Base-by-base conservation (phyloP, 2,888 invertebrate species). In the Liodrosophila aerea region DNA sequence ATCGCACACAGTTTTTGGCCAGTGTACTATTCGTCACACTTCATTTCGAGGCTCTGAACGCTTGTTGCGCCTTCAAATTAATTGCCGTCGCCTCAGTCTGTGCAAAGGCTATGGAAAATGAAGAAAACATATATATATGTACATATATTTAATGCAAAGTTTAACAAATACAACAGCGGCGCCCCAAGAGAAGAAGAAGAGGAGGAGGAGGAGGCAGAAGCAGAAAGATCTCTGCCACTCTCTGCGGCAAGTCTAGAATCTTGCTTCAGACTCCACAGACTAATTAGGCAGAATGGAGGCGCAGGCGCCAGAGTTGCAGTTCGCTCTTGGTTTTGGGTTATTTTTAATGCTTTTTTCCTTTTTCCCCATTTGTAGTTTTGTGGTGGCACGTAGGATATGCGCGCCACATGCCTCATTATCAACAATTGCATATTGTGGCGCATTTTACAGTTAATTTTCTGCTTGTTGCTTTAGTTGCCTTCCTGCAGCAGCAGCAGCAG, bases 61-160 rank as follows among this genome's bases (percentile, higher is more conserved):
- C 85, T 78, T 78, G 78, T 78, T 85, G 78, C 85, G 78, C 85
- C 85, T 85, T 59, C 76, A 78, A 78, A 78, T 78, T 78, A 78
- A 78, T 78, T 78, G 77, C 77, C 82, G 62, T 78, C 78, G 77
- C 81, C 73, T 68, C 71, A 22, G 22, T 22, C 22, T 22, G 29
- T 50, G 78, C 77, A 84, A 80, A 83, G 82, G n/a, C n/a, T n/a
- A n/a, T 83, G 68, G 49, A 74, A 7, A 7, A 29, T 7, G 7
- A 1, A 29, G 9, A 4, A 85, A 85, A 78, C n/a, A n/a, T n/a
- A n/a, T n/a, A n/a, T n/a, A n/a, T n/a, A n/a, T n/a, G n/a, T n/a
- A n/a, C n/a, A n/a, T n/a, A n/a, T n/a, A 78, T 78, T 78, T 49
- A 74, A 78, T 85, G 78, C 78, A 78, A 78, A 78, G 78, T 82